Base-by-base conservation (phyloP, 2,888 invertebrate genomes). In the Anarsia innoxiella region DNA sequence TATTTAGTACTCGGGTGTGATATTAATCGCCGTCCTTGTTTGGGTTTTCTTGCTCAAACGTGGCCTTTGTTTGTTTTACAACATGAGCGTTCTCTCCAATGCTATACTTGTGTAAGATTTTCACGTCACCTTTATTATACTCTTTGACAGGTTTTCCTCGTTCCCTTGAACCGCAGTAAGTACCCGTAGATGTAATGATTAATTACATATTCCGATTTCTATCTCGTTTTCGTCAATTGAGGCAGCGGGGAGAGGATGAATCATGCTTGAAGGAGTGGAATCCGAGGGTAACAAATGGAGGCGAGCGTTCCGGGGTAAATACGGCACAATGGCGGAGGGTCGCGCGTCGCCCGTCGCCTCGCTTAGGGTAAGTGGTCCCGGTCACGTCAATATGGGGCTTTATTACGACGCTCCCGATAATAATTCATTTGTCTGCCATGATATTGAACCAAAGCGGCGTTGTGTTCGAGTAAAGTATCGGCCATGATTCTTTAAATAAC, bases 201-300 rank as follows among this genome's bases (percentile, higher is more conserved):
- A 58, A 56, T 63, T 60, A 60, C 45, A 48, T 59, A 56, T 52
- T 53, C 48, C 44, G 55, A 53, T 68, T 61, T 59, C 56, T 68
- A 67, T 75, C 64, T 66, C 56, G 64, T 66, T 67, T 59, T 65
- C 57, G 62, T 72, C 72, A 72, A 75, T 78, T 76, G 73, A 69
- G 19, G 3, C 63, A 65, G 50, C 53, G 56, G 68, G 61, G 68
- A 69, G 64, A 65, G 74, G 71, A 78, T 83, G 82, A 84, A 79
- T 82, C 84, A 83, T 82, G 76, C 69, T 72, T 73, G 69, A 74
- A 83, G 80, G 69, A 83, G 78, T 74, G 72, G 79, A 82, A 77
- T 83, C 82, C 77, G 72, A 72, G 82, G 83, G 80, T 76, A 70
- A 77, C 73, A 75, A 78, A 80, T 76, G 77, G 72, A 78, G 75